Percentiles rank a stretch among this genome's conserved stretches.
These are phyloP conservation scores for Melanotus villosus DNA, from an alignment of 2,888 invertebrate genomes.

Conservation along the genomic window DNA sequence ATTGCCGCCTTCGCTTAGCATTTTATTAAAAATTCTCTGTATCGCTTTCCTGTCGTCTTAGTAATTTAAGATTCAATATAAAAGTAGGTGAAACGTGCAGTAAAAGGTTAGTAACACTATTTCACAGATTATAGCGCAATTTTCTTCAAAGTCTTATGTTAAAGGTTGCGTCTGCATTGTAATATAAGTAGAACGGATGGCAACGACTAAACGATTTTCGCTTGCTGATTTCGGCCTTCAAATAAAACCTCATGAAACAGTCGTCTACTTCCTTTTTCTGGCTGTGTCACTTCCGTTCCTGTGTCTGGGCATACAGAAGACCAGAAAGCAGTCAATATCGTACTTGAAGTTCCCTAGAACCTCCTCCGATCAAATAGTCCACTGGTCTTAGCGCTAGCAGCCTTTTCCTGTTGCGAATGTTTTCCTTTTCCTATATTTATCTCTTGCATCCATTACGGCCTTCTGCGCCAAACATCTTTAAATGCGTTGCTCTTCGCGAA, in stretches of 20 bases:
- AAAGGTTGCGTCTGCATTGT: slow-evolving; percentile 55
- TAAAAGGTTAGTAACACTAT: slow-evolving; percentile 51
- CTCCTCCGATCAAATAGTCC: slow-evolving; percentile 53
- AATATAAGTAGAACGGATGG: slow-evolving; percentile 58
- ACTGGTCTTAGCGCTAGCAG: slow-evolving; percentile 31
- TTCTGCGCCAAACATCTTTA: slow-evolving; percentile 19
- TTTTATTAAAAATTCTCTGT: slow-evolving; percentile 46
- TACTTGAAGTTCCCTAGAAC: slow-evolving; percentile 55
- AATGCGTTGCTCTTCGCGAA: slow-evolving; percentile 5
- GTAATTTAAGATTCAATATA: slow-evolving; percentile 40
- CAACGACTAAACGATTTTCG: slow-evolving; percentile 59
- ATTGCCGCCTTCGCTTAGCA: too few relatives aligned
- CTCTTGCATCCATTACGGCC: slow-evolving; percentile 23
- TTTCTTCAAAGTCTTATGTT: slow-evolving; percentile 53
- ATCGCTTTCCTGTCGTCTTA: slow-evolving; percentile 5
- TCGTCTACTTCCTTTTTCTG: slow-evolving; percentile 61
- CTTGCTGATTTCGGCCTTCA: slow-evolving; percentile 61
- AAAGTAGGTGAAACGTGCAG: slow-evolving; percentile 39
- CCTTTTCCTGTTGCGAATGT: slow-evolving; percentile 31
- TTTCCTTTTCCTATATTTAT: slow-evolving; percentile 43
- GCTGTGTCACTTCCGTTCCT: slow-evolving; percentile 60
- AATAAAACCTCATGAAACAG: slow-evolving; percentile 62
- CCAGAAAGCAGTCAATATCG: slow-evolving; percentile 59
- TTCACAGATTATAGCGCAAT: slow-evolving; percentile 57
- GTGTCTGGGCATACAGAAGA: slow-evolving; percentile 52